Conservation (phyloP, 1,140 invertebrate species). For the Trichoplusia ni region DNA sequence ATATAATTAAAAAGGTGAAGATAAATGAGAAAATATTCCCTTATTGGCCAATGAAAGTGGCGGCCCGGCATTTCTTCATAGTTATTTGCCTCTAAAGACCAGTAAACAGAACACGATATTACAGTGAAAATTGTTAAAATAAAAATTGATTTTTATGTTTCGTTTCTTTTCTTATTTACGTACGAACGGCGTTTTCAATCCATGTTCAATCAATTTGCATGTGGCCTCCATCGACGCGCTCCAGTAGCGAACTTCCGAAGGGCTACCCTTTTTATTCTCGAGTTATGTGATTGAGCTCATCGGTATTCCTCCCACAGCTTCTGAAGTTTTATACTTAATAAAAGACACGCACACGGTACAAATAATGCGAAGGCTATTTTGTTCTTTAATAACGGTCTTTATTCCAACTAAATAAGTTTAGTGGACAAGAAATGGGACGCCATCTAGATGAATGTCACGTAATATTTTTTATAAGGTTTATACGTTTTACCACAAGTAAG, state of each 20-base stretch:
- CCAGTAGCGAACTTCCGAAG: slow-evolving; percentile 41
- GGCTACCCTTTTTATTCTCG: slow-evolving; percentile 46
- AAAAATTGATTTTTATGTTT: slow-evolving; percentile 20
- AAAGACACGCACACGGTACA: slow-evolving; percentile 40
- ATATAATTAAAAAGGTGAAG: background rate
- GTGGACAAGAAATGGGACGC: slow-evolving; percentile 16
- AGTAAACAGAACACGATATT: slow-evolving; percentile 14
- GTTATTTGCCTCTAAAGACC: slow-evolving; percentile 12
- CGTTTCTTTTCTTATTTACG: slow-evolving; percentile 16
- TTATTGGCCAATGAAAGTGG: background rate
- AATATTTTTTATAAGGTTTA: slow-evolving; percentile 30
- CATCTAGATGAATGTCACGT: slow-evolving; percentile 32
- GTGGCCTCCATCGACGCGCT: slow-evolving; percentile 36
- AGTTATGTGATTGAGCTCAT: slow-evolving; percentile 54
- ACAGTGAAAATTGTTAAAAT: slow-evolving; percentile 6
- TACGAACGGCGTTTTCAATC: slow-evolving; percentile 31
- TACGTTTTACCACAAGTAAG: too few species aligned
- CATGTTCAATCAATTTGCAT: slow-evolving; percentile 44
- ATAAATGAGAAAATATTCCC: slow-evolving; percentile 1
- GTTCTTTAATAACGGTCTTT: slow-evolving; percentile 25
- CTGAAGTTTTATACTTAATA: slow-evolving; percentile 51
- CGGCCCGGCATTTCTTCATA: slow-evolving; percentile 1
- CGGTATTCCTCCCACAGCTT: slow-evolving; percentile 44
- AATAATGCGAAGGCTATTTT: slow-evolving; percentile 37
- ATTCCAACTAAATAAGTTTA: slow-evolving; percentile 27